A percentile compares a stretch with the other conserved stretches of the same genome.
Evolutionary conservation across 2,888 invertebrate species (phyloP).

Genomic region (Nowickia ferox): DNA sequence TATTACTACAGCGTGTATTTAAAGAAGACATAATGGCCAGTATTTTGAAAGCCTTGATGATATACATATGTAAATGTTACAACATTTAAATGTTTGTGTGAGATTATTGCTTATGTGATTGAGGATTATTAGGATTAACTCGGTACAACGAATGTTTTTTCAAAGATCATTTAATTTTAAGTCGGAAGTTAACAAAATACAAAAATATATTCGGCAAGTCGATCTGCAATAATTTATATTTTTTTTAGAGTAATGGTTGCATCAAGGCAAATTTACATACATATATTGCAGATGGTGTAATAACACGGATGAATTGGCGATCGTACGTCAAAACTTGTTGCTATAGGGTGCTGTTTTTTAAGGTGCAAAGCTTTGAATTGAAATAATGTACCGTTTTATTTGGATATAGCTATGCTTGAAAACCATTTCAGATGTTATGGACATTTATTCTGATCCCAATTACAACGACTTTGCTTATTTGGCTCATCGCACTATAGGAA

Average conservation of each 20-base stretch:
- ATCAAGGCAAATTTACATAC: neutral
- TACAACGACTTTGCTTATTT: too few relatives aligned
- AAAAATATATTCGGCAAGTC: too few relatives aligned
- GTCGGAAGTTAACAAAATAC: constrained; percentile 16
- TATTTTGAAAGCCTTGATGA: constrained; percentile 17
- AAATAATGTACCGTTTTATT: too few relatives aligned
- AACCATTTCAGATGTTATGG: too few relatives aligned
- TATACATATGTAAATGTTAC: constrained; percentile 25
- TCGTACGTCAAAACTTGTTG: too few relatives aligned
- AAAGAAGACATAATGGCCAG: neutral
- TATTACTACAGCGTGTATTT: constrained; percentile 9
- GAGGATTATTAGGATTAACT: constrained; percentile 28
- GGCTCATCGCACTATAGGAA: too few relatives aligned
- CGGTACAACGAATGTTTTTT: constrained; percentile 27
- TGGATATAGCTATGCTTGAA: too few relatives aligned
- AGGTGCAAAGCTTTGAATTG: too few relatives aligned
- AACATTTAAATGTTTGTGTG: constrained; percentile 16
- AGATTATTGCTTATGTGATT: constrained; percentile 31
- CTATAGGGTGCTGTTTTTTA: too few relatives aligned
- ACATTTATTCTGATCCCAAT: too few relatives aligned
- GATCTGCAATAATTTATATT: neutral
- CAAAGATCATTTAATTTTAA: constrained; percentile 30
- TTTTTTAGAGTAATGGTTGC: neutral
- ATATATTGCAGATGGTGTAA: neutral
- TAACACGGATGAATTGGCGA: too few relatives aligned